Conservation (phyloP, 2,113 vertebrate genomes). For the Chrysemys picta region DNA sequence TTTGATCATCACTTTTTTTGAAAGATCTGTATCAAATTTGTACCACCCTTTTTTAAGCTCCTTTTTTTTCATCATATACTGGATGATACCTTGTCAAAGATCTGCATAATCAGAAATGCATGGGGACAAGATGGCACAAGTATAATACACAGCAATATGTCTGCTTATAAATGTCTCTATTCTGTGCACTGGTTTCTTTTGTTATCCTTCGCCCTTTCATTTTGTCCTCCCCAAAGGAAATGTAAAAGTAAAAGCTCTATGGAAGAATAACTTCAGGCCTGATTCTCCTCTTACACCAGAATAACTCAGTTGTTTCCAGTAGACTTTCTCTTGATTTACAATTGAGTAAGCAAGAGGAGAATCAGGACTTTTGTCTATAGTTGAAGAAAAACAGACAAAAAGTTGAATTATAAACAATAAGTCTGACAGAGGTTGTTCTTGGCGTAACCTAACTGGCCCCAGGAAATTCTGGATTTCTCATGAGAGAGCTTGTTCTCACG, state of each 20-base stretch:
- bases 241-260: neutral
- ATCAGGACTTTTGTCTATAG: neutral
- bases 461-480: neutral
- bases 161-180: conserved; percentile 32
- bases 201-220: conserved; percentile 2
- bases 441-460: no score
- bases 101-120: neutral
- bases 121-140: conserved; percentile 3
- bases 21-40: conserved; percentile 10
- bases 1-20: neutral
- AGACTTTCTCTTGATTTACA: neutral
- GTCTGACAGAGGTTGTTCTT: neutral
- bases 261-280: neutral
- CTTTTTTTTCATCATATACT: neutral
- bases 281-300: neutral
- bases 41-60: neutral
- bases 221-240: neutral
- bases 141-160: neutral
- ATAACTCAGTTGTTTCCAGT: neutral
- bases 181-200: conserved; percentile 3
- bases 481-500: neutral
- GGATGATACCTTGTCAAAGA: neutral
- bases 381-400: neutral
- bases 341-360: neutral
- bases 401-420: neutral